Percentiles rank a stretch among this genome's conserved stretches.
phyloP scores from a whole-genome alignment of 2,888 invertebrate species.

The Antheraea yamamai region DNA sequence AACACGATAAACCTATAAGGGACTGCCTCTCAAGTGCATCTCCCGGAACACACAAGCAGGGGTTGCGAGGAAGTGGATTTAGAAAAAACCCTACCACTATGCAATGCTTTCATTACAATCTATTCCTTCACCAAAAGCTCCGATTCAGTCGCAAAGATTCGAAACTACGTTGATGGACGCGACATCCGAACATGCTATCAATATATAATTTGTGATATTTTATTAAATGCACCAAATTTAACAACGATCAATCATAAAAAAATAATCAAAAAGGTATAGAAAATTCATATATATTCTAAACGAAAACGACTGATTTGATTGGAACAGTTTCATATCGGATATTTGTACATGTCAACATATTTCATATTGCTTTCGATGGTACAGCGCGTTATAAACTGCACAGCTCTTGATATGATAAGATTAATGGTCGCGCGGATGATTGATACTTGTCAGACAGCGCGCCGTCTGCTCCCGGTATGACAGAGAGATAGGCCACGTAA shows the following conservation, averaged over 20 bases:
- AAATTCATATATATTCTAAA: not conserved
- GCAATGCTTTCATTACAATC: too few relatives aligned
- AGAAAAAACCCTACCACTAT: too few relatives aligned
- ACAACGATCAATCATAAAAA: not conserved
- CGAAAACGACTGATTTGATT: not conserved
- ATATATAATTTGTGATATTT: too few relatives aligned
- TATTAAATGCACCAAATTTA: not conserved
- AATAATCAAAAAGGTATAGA: not conserved
- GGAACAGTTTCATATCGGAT: not conserved
- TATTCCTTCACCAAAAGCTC: too few relatives aligned
- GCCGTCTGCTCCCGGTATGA: constrained; percentile 13
- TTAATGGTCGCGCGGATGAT: constrained; percentile 18
- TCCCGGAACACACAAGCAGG: too few relatives aligned
- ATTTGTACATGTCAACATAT: constrained; percentile 16
- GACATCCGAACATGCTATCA: too few relatives aligned
- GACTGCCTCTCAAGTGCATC: too few relatives aligned
- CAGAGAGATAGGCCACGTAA: constrained; percentile 7
- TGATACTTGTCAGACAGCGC: constrained; percentile 17
- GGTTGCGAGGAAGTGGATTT: too few relatives aligned
- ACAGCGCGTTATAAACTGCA: constrained; percentile 20
- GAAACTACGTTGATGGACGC: too few relatives aligned
- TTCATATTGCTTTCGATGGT: constrained; percentile 10
- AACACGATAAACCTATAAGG: too few relatives aligned
- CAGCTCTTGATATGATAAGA: constrained; percentile 12
- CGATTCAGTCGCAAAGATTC: too few relatives aligned